Evolutionary conservation across 1,140 invertebrate species (phyloP), one percentile per base, ranked within the genome.

Genomic region (Plodia interpunctella): DNA sequence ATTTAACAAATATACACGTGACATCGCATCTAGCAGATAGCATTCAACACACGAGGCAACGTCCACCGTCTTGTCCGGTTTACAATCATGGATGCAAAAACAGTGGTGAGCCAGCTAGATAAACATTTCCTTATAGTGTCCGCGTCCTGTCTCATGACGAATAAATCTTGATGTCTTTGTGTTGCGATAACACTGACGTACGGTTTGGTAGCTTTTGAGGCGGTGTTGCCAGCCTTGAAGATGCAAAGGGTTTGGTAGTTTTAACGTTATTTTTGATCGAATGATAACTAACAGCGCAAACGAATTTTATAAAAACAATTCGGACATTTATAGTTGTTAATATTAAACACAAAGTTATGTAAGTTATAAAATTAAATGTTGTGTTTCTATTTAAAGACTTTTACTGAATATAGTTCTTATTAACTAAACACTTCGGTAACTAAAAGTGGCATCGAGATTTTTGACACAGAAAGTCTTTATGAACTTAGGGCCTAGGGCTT

Each of bases 81-180:
- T 44, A 1, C 13, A n/a, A 44, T 44, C 38, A 10, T 10, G 38
- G 38, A 44, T 44, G 66, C 77, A 80, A 80, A 80, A 80, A 72
- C 71, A 62, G 56, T 72, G 55, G 56, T 68, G 66, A 62, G 57
- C 59, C 61, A 62, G 54, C 57, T 76, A 79, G 78, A 81, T 81
- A 83, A 80, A 79, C 73, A 76, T 73, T 83, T 78, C 78, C 72
- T 76, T 62, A 60, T 71, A 68, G 61, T 64, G 73, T 60, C 69
- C 70, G 65, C 68, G 70, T 73, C 71, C 70, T 63, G 66, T 20
- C 55, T 57, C 72, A 71, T 74, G 67, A 74, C 55, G 70, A 73
- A 82, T 82, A 82, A 82, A 82, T 82, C 76, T 78, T 67, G 73
- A 79, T 77, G 76, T 77, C 76, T 68, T 61, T 66, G 65, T 57